Base-by-base conservation (phyloP, 1,140 invertebrate species). In the Nephotettix cincticeps region DNA sequence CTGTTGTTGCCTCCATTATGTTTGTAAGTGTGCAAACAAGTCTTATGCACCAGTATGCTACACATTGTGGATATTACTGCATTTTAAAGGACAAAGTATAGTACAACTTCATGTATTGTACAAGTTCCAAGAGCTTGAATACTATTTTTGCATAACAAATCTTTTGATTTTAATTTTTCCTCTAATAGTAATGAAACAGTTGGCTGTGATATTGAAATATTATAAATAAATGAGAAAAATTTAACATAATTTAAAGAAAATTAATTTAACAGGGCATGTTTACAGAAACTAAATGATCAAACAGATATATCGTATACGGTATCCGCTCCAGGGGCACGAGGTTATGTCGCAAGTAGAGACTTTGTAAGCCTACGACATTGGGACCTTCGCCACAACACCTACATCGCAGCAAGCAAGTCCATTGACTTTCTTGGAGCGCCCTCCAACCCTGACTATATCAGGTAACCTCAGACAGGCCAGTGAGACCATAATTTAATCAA, bases 221-320 rank as follows among this genome's bases (percentile, higher is more conserved):
- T n/a, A 43, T 9, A 43, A 43, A 43, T 9, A 43, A 43, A 43
- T 43, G n/a, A 43, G 9, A 43, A 43, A 43, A 11, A n/a, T 43
- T 43, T 11, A 43, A 43, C n/a, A 43, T 11, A 43, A 11, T 9
- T 43, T 43, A 43, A 11, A 43, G n/a, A 11, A 43, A 43, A 21
- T 56, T 11, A 56, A 11, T 9, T 9, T 9, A 11, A 56, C 23
- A 11, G 9, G 51, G 21, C 9, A n/a, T n/a, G n/a, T n/a, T n/a
- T 30, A 2, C 56, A 61, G 56, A 61, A 61, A 61, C 14, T 61
- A 61, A 30, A 61, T 61, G 56, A 61, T 25, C 19, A 61, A 11
- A 61, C 56, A 61, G 56, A 61, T 25, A 61, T 61, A 27, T 28
- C 23, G 11, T 61, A 61, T 25, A 27, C 23, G n/a, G 56, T 61